Evolutionary conservation across 2,113 vertebrate genomes (phyloP).

Genomic region (Ceratotherium simum): DNA sequence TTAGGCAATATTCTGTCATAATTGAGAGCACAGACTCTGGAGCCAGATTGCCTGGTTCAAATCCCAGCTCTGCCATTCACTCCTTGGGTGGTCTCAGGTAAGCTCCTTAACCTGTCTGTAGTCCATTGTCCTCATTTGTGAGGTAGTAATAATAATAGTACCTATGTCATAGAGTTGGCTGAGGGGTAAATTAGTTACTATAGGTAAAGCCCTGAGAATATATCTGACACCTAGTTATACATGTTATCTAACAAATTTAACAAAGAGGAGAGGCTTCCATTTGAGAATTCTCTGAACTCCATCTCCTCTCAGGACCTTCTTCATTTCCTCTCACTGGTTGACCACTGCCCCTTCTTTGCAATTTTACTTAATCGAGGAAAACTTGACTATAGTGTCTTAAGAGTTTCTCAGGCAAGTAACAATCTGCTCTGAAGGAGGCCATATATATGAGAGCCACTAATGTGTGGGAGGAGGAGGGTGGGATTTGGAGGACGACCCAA

Average conservation of each 20-base stretch:
- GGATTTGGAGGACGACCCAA: not conserved
- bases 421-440: not conserved
- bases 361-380: constrained; percentile 14
- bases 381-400: not conserved
- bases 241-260: not conserved
- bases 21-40: not conserved
- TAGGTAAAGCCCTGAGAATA: not conserved
- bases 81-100: not conserved
- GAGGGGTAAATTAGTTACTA: not conserved
- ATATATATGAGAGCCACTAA: not conserved
- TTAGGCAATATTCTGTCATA: not conserved
- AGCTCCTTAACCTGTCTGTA: not conserved
- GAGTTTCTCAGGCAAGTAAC: not conserved
- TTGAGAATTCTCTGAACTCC: not conserved
- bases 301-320: not conserved
- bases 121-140: not conserved
- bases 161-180: not conserved
- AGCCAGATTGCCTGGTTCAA: not conserved
- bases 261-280: not conserved
- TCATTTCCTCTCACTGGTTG: not conserved
- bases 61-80: not conserved
- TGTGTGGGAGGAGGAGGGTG: not conserved
- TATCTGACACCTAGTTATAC: not conserved
- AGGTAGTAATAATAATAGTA: not conserved
- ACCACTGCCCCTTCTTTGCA: not conserved